Evolutionary conservation across 1,140 invertebrate genomes (phyloP).

Genomic region (Physella acuta): DNA sequence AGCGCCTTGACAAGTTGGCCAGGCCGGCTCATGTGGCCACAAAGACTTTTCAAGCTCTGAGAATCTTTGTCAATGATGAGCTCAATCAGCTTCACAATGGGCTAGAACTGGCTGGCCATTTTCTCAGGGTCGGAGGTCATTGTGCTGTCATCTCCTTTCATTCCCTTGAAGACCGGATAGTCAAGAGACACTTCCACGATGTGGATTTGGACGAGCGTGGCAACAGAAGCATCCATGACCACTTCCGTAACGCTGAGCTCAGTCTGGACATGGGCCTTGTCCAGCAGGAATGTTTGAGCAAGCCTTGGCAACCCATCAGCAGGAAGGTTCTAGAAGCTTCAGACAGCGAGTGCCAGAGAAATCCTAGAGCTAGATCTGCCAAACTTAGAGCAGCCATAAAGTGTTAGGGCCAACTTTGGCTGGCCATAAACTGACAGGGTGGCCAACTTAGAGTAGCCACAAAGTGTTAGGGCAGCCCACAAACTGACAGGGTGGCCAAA

Average conservation of each 20-base stretch:
- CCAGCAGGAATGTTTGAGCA: slow-evolving; percentile 66
- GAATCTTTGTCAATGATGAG: slow-evolving; percentile 97
- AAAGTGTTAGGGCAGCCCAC: too few species aligned
- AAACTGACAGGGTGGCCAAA: too few species aligned
- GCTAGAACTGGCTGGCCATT: slow-evolving; percentile 73
- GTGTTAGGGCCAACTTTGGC: too few species aligned
- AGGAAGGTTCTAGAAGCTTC: slow-evolving; percentile 79
- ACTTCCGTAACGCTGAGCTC: slow-evolving; percentile 26
- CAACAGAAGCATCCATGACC: slow-evolving; percentile 36
- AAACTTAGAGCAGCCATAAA: slow-evolving; percentile 82
- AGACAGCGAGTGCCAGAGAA: slow-evolving; percentile 73
- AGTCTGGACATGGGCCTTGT: slow-evolving; percentile 53
- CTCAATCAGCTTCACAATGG: slow-evolving; percentile 93
- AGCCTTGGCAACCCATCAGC: slow-evolving; percentile 75
- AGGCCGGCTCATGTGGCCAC: slow-evolving; percentile 81
- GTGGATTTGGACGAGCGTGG: slow-evolving; percentile 41
- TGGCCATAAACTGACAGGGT: too few species aligned
- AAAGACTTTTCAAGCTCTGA: slow-evolving; percentile 89
- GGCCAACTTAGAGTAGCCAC: too few species aligned
- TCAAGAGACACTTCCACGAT: slow-evolving; percentile 79
- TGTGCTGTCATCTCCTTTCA: slow-evolving; percentile 86
- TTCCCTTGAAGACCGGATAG: slow-evolving; percentile 91
- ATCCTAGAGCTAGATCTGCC: slow-evolving; percentile 84
- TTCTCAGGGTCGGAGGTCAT: slow-evolving; percentile 77
- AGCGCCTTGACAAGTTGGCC: slow-evolving; percentile 69